Evolutionary conservation across 1,140 invertebrate genomes (phyloP).

Genomic region (Pseudomyrmex pallidus): DNA sequence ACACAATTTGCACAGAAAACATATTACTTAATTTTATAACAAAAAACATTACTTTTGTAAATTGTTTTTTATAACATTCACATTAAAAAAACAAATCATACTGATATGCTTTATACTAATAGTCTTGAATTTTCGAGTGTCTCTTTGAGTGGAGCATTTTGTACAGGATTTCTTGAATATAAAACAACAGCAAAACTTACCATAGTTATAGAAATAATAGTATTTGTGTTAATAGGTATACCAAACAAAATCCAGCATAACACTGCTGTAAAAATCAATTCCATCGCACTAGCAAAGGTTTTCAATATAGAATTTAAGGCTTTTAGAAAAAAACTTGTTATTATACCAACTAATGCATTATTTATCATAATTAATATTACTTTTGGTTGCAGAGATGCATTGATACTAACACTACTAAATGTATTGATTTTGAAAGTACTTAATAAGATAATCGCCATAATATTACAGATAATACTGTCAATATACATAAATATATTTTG

Average conservation of each 20-base stretch:
- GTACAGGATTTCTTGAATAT: conserved; percentile 96
- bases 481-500: conserved; percentile 99
- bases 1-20: no score
- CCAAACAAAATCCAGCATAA: conserved; percentile 95
- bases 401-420: conserved; percentile 86
- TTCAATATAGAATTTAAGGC: conserved; percentile 98
- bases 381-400: conserved; percentile 81
- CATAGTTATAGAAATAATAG: conserved; percentile 92
- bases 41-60: no score
- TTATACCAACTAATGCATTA: conserved; percentile 95
- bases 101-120: conserved; percentile 8
- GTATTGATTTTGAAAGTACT: conserved; percentile 87
- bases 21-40: no score
- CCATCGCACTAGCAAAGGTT: conserved; percentile 97
- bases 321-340: conserved; percentile 97
- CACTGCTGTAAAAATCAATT: conserved; percentile 95
- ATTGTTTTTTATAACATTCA: no score
- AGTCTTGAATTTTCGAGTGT: conserved; percentile 28
- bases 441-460: conserved; percentile 89
- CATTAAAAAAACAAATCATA: conserved; percentile 13
- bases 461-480: conserved; percentile 96
- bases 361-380: conserved; percentile 95
- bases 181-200: conserved; percentile 94
- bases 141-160: conserved; percentile 74
- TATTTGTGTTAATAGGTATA: conserved; percentile 94